These are phyloP conservation scores for Ylistrum balloti DNA, from an alignment of 1,140 invertebrate species.

Conservation along the genomic window DNA sequence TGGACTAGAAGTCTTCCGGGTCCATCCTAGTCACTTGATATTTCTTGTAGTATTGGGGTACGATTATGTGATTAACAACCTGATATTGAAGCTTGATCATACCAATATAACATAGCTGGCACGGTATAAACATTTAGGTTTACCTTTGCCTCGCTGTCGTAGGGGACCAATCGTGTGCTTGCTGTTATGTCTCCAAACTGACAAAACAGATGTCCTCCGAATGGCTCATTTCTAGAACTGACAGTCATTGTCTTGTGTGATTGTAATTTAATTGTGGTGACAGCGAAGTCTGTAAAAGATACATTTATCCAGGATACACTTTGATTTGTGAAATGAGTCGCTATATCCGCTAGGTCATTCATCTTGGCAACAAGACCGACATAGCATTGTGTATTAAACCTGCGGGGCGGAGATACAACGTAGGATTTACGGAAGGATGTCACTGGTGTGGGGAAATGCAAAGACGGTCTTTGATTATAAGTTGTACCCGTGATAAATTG, in stretches of 20 bases:
- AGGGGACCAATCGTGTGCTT: no score
- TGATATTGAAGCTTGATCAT: no score
- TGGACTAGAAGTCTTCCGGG: no score
- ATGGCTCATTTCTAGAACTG: not conserved
- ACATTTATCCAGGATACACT: conserved; percentile 12
- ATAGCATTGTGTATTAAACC: not conserved
- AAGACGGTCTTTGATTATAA: not conserved
- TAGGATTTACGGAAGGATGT: not conserved
- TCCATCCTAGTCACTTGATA: no score
- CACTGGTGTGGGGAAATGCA: not conserved
- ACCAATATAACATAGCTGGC: no score
- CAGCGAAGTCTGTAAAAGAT: not conserved
- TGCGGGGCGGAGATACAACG: not conserved
- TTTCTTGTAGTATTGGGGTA: no score
- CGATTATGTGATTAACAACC: no score
- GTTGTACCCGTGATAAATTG: not conserved
- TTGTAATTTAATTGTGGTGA: not conserved
- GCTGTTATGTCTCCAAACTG: no score
- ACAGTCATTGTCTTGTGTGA: not conserved
- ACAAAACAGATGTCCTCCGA: not conserved
- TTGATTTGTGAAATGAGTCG: not conserved
- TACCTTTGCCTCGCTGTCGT: no score
- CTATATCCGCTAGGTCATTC: not conserved
- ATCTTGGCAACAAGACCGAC: not conserved
- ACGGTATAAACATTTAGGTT: no score